These are phyloP conservation scores for Zosterops pallidus DNA, from an alignment of 2,113 vertebrate species.

Conservation along the genomic window DNA sequence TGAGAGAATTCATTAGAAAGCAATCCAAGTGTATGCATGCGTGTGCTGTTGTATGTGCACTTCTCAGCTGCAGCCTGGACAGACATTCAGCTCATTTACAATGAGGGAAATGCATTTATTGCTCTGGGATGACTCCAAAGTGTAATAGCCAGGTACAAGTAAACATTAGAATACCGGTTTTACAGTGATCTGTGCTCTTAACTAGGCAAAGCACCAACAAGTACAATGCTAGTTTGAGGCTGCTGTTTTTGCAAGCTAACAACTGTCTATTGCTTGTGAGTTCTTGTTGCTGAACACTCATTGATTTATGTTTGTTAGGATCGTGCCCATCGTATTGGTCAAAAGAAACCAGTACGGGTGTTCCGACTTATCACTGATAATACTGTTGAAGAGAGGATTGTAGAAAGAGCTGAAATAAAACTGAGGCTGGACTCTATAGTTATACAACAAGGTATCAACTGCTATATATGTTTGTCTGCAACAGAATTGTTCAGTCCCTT, in stretches of 20 bases:
- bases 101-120: background rate
- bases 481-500: conserved; percentile 38
- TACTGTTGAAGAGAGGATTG: conserved; percentile 90
- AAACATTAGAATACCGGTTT: background rate
- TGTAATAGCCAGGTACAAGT: background rate
- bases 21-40: background rate
- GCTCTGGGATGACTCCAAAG: background rate
- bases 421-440: conserved; percentile 90
- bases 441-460: conserved; percentile 87
- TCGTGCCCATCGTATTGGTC: conserved; percentile 90
- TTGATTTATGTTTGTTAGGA: conserved; percentile 78
- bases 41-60: background rate
- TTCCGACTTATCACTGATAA: conserved; percentile 91
- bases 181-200: background rate
- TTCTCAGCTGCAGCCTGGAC: background rate
- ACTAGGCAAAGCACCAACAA: background rate
- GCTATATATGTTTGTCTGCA: conserved; percentile 37
- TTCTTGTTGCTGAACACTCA: conserved; percentile 55
- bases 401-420: conserved; percentile 91
- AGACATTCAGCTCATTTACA: background rate
- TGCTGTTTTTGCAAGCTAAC: conserved; percentile 30
- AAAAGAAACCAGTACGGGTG: conserved; percentile 88
- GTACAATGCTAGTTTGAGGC: background rate
- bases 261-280: conserved; percentile 37
- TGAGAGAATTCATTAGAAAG: background rate